phyloP scores from a whole-genome alignment of 1,140 invertebrate species.

The Apis laboriosa region DNA sequence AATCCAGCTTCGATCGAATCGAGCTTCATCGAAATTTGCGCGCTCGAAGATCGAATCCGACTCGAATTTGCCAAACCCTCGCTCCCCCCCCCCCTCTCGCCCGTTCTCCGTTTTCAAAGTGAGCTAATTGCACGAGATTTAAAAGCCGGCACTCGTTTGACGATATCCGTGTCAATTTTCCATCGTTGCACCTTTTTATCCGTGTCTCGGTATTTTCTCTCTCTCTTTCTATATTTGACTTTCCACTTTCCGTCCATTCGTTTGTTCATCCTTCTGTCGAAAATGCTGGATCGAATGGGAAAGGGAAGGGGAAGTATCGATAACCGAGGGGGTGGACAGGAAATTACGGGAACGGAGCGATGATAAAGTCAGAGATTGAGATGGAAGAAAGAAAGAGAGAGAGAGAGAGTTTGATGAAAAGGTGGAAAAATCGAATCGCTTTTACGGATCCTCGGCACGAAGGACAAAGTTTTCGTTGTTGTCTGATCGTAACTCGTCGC shows the following conservation, averaged over 20 bases:
- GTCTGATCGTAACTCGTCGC: not conserved
- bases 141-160: constrained; percentile 24
- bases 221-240: not conserved
- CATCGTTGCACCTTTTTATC: not conserved
- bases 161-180: not conserved
- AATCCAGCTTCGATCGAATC: constrained; percentile 2
- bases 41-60: not conserved
- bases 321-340: not conserved
- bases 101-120: constrained; percentile 11
- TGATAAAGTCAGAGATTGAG: not conserved
- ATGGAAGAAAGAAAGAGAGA: not conserved
- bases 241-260: not conserved
- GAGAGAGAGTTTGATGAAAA: constrained; percentile 37
- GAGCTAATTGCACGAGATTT: constrained; percentile 26
- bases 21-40: not conserved
- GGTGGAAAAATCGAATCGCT: constrained; percentile 57
- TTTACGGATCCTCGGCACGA: constrained; percentile 20
- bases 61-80: not conserved
- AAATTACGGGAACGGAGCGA: constrained; percentile 38
- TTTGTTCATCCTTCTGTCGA: not conserved
- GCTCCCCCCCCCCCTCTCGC: too few relatives aligned
- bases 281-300: not conserved
- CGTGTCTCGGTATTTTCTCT: not conserved
- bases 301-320: too few relatives aligned
- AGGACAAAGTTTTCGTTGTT: constrained; percentile 10